phyloP scores from a whole-genome alignment of 1,140 invertebrate genomes.

The Vanessa atalanta region DNA sequence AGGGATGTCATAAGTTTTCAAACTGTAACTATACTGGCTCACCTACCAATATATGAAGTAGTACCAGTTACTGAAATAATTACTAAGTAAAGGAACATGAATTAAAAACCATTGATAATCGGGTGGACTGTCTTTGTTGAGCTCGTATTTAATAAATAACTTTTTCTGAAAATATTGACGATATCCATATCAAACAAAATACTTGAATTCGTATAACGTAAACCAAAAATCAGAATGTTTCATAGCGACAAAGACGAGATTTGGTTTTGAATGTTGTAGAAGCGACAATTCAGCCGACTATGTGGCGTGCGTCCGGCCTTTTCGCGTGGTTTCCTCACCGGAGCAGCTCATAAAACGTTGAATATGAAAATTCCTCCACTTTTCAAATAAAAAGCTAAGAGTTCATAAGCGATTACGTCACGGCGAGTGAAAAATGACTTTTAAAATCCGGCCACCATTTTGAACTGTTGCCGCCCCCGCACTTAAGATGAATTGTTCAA shows the following conservation, averaged over 20 bases:
- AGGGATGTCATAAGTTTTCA: too few relatives aligned
- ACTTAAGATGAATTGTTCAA: slow-evolving; percentile 72
- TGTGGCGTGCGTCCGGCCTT: slow-evolving; percentile 29
- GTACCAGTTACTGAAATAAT: too few relatives aligned
- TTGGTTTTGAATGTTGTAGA: slow-evolving; percentile 19
- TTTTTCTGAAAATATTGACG: too few relatives aligned
- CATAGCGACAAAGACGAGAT: slow-evolving; percentile 16
- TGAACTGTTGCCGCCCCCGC: slow-evolving; percentile 47
- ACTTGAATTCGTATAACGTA: background rate
- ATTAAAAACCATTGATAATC: too few relatives aligned
- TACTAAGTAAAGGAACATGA: too few relatives aligned
- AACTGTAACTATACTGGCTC: too few relatives aligned
- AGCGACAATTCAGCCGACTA: slow-evolving; percentile 21
- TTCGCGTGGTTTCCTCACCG: slow-evolving; percentile 31
- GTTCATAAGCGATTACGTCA: slow-evolving; percentile 75
- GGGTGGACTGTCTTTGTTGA: too few relatives aligned
- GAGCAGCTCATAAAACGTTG: slow-evolving; percentile 61
- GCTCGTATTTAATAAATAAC: too few relatives aligned
- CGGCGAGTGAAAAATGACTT: slow-evolving; percentile 71
- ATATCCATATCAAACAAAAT: too few relatives aligned
- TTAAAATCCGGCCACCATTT: slow-evolving; percentile 60
- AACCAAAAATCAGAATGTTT: slow-evolving; percentile 1
- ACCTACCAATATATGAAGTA: too few relatives aligned
- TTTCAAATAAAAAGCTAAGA: slow-evolving; percentile 70
- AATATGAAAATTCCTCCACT: slow-evolving; percentile 67